Evolutionary conservation across 2,113 vertebrate genomes (phyloP).

Genomic region (Peucedramus taeniatus): DNA sequence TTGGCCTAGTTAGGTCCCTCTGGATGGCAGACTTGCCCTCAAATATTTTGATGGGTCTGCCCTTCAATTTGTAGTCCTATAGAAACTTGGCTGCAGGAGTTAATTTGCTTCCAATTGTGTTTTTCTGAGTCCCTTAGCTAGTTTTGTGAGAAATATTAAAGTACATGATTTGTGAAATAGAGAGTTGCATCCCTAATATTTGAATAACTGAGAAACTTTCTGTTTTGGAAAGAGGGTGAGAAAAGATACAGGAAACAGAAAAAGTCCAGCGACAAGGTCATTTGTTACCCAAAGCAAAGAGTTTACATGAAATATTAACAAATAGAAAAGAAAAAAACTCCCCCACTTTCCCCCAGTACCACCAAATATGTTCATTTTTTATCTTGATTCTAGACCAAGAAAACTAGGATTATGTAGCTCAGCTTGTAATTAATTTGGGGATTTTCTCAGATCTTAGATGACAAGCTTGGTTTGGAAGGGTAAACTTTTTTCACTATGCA

Average conservation of each 20-base stretch:
- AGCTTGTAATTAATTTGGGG: not conserved
- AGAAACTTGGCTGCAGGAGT: not conserved
- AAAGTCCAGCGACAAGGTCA: not conserved
- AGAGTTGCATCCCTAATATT: not conserved
- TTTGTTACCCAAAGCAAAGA: not conserved
- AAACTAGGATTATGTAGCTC: not conserved
- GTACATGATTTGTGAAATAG: not conserved
- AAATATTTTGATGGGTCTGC: not conserved
- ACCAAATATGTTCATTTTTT: not conserved
- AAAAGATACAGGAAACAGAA: not conserved
- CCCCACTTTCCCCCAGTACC: fast-evolving
- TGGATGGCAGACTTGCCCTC: not conserved
- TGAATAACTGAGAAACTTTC: not conserved
- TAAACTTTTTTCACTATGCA: not conserved
- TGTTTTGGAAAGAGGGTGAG: not conserved
- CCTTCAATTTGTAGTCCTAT: not conserved
- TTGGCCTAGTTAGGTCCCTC: not conserved
- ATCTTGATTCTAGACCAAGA: not conserved
- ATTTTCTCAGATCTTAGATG: not conserved
- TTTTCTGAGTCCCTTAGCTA: not conserved
- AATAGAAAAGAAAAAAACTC: not conserved
- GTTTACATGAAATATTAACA: not conserved
- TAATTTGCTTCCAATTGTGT: not conserved
- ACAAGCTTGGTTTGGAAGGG: not conserved
- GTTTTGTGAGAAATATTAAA: not conserved